Base-by-base conservation (phyloP, 2,797 vertebrate genomes). In the Avahi laniger region DNA sequence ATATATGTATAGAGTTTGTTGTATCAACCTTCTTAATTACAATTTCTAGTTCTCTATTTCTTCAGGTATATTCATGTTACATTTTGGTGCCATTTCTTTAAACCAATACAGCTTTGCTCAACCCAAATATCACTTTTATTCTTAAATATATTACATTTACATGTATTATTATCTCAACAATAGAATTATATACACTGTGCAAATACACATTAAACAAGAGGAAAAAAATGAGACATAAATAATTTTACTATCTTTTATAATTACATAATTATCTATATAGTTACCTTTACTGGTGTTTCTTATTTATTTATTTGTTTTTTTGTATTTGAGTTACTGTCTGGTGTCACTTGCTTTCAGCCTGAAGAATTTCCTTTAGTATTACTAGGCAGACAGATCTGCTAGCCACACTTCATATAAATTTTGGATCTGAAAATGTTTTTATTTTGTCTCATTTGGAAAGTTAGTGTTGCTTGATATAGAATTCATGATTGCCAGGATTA, bases 361-460 rank as follows among this genome's bases (percentile, higher is more conserved):
- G 65, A 57, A 79, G 7, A 57, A 73, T 4, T 89, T 72, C 3
- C 5, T 17, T 65, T 72, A 81, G 54, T 24, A 54, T 46, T 79
- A 65, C n/a, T n/a, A 63, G 11, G 38, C 63, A 22, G 38, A 9
- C 10, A 88, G 9, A 7, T 35, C 52, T 79, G 2, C 9, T 65
- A 30, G 5, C 38, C 65, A 73, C 3, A 57, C 8, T 13, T 24
- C 24, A 52, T 54, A 24, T 72, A 80, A 26, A 8, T 6, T 26
- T 76, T 80, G 38, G 28, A 28, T 63, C 43, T 54, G 38, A 33
- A 54, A 78, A 46, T 83, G 4, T 52, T 20, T 61, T 72, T 83
- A 35, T 63, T 83, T 92, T 72, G 43, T 4, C 30, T 72, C 30
- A 54, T 72, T 78, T 89, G 15, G 52, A 78, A 78, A 83, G 28